Evolutionary conservation across 1,140 invertebrate species (phyloP), one percentile per base, ranked within the genome.

Genomic region (Rhizoglyphus robini): DNA sequence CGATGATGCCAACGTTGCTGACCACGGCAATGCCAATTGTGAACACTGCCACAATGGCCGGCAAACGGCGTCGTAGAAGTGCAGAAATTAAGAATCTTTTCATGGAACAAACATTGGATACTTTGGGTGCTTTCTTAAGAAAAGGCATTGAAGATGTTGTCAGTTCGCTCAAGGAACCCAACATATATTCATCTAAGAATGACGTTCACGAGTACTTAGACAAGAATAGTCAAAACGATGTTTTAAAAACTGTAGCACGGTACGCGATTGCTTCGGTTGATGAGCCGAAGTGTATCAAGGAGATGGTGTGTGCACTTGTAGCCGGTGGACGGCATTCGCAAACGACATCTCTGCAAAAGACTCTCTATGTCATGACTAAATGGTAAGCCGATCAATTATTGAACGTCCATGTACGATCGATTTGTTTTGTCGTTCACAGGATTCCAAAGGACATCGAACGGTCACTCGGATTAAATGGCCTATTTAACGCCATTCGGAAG

Each of bases 1-100:
- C 58, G 30, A 60, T 60, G 58, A 60, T 60, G 58, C 58, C 58
- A 32, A 38, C 58, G 13, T 46, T 60, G 15, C 29, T 60, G 13
- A 60, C 58, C 3, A 29, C 15, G 15, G 3, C 58, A 3, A 34
- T 60, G 58, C 58, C 58, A n/a, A 60, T 60, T 46, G 58, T 60
- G 2, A 60, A 60, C 29, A 60, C 58, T 27, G 58, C 58, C 29
- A 29, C 58, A 4, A 32, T 60, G 15, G 58, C 15, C 29, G 27
- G 27, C 13, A 1, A 32, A 23, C 32, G 58, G n/a, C 58, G 58
- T 38, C 58, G 58, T 38, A 30, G 58, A 46, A 30, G 58, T 34
- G 11, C 8, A 54, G 51, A 54, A 8, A 23, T 54, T 11, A 54
- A 54, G 8, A 54, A 54, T 32, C 51, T 54, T 20, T n/a, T 60